Evolutionary conservation across 2,113 vertebrate genomes (phyloP), one percentile per base, ranked within the genome.

Genomic region (Anthoscopus minutus): DNA sequence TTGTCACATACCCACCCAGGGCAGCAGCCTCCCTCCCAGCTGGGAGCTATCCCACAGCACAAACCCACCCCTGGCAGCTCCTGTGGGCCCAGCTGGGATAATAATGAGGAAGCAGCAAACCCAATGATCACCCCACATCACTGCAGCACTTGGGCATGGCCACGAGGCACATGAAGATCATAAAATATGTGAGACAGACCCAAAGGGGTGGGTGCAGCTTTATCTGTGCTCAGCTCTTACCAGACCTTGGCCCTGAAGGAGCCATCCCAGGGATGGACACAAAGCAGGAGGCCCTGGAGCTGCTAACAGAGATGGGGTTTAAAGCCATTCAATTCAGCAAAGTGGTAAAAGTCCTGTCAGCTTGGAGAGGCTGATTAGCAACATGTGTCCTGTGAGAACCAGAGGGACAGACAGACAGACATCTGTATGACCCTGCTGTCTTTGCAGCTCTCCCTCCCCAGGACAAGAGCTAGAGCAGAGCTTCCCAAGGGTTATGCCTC

Each of bases 1-100:
- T 9, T 33, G 48, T 48, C 6, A 2, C 4, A 5, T 27, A 15
- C 15, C 23, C 37, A 30, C 4, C 22, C 67, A 4, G 3, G 0
- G 7, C 38, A 60, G 60, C 50, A 42, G 54, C 23, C 3, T 45
- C 58, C 25, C 44, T 37, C 35, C 53, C 62, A 58, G 62, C 13
- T 42, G 23, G 50, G 25, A 54, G 40, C 42, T 4, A 25, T 17
- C 31, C 60, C 9, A 1, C 60, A 67, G 85, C 58, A 64, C 62
- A 83, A 42, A 20, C 17, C 28, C 58, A 37, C 0, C 44, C 44
- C 70, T 3, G 4, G 47, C 53, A 82, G 71, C 38, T 71, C 76
- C 21, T 1, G 31, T 37, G 13, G 47, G 27, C 47, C n/a, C 73
- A 13, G 22, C 0, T 3, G 5, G 30, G 30, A 57, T 23, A 22